A percentile compares a stretch with the other conserved stretches of the same genome.
Conservation (phyloP, 2,888 invertebrate species). For the Drosophila meridiana region DNA sequence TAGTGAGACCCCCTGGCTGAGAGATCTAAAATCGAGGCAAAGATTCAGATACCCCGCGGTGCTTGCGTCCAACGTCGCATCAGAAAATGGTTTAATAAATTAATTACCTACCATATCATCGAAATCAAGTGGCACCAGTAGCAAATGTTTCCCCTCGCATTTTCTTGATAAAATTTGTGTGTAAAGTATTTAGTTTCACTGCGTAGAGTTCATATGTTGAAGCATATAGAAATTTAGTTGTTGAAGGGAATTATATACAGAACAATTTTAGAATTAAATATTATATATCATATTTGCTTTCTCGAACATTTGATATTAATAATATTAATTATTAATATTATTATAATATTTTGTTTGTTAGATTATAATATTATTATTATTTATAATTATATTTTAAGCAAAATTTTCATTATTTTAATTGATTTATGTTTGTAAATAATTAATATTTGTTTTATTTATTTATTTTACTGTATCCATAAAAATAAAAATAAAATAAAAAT, state of each 20-base stretch:
- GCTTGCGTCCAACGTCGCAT: conserved; percentile 34
- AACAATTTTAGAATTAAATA: not conserved
- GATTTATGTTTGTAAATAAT: too few relatives aligned
- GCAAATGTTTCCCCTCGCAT: conserved; percentile 9
- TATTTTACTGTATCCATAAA: too few relatives aligned
- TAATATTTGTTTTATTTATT: too few relatives aligned
- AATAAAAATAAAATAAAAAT: too few relatives aligned
- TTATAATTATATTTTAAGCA: too few relatives aligned
- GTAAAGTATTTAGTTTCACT: conserved; percentile 28
- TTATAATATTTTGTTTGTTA: too few relatives aligned
- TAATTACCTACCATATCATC: conserved; percentile 58
- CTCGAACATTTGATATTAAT: too few relatives aligned
- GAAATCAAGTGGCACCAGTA: conserved; percentile 56
- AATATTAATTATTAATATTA: too few relatives aligned
- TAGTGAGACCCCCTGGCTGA: conserved; percentile 48
- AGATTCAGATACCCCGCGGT: conserved; percentile 53
- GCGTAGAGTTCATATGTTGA: conserved; percentile 28
- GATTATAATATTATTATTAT: too few relatives aligned
- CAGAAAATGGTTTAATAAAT: conserved; percentile 64
- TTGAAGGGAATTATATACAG: not conserved
- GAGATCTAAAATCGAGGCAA: conserved; percentile 28
- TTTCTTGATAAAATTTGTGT: conserved; percentile 14
- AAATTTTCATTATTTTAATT: too few relatives aligned
- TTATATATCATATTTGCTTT: too few relatives aligned
- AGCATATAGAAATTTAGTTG: not conserved